Base-by-base conservation (phyloP, 2,113 vertebrate genomes). In the Tyto alba region DNA sequence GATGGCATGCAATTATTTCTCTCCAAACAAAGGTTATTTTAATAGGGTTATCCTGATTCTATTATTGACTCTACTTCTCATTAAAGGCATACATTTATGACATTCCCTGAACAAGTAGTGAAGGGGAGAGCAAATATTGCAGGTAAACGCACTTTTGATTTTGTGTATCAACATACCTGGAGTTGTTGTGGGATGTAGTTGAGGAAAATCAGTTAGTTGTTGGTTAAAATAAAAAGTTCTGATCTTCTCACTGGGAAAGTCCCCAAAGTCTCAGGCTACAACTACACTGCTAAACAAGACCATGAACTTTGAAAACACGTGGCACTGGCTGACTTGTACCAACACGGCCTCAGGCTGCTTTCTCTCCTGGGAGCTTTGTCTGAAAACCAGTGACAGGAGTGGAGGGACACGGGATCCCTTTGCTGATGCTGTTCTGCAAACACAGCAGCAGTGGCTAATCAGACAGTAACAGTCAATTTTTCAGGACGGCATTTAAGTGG, bases 391-490 rank as follows among this genome's bases (percentile, higher is more conserved):
- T 21, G 80, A 23, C 15, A 11, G 63, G 25, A 55, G 32, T 2
- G 1, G 47, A 38, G 71, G 48, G 50, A 34, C 5, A 34, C 4
- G 1, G 21, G 32, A 17, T 52, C 30, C 41, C 40, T 43, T 72
- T 11, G 8, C 43, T 68, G 13, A 9, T 22, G 34, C 45, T 1
- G 0, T 52, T 38, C 64, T 52, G 30, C 50, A 22, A 11, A 48
- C 7, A 2, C 60, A 38, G 60, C 59, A 40, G 38, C 0, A 1
- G 27, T 47, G 66, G 38, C 7, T 9, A 6, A 10, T 3, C 40
- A 15, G 43, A 21, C 22, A 50, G 36, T 22, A 32, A 32, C 48
- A 62, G 36, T 26, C 4, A 1, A 12, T 45, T 48, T 79, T 57
- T 60, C 23, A 27, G 76, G 47, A 25, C 32, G 81, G 75, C 9